Conservation (phyloP, 2,797 vertebrate species). For the Sebastolobus alascanus region DNA sequence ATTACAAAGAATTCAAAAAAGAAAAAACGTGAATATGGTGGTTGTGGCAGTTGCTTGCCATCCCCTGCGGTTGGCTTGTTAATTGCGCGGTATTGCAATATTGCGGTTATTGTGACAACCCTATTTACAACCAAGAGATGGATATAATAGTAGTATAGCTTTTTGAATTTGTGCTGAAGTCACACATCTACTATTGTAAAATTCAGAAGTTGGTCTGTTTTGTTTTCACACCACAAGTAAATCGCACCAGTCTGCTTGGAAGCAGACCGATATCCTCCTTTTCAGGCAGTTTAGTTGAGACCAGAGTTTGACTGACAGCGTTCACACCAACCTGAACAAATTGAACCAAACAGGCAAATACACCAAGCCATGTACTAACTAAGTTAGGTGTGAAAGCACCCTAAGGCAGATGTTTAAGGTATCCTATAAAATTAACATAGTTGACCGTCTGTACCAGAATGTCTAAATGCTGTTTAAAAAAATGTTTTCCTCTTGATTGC, state of each 20-base stretch:
- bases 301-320: background rate
- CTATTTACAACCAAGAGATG: background rate
- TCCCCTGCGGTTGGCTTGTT: background rate
- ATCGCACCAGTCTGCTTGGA: background rate
- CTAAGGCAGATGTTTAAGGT: background rate
- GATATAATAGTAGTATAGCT: background rate
- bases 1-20: too few species aligned
- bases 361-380: background rate
- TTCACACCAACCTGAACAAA: constrained; percentile 4
- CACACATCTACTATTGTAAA: background rate
- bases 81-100: background rate
- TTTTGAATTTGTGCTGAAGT: background rate
- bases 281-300: background rate
- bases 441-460: constrained; percentile 6
- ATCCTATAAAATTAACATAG: background rate
- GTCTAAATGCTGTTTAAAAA: background rate
- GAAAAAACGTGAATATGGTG: background rate
- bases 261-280: background rate
- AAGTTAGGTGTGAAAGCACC: background rate
- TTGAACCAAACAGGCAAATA: background rate
- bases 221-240: background rate
- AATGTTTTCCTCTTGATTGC: constrained; percentile 1
- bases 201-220: background rate
- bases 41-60: background rate
- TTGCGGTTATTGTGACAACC: background rate